Base-by-base conservation (phyloP, 2,797 vertebrate species). In the Mastacembelus armatus region DNA sequence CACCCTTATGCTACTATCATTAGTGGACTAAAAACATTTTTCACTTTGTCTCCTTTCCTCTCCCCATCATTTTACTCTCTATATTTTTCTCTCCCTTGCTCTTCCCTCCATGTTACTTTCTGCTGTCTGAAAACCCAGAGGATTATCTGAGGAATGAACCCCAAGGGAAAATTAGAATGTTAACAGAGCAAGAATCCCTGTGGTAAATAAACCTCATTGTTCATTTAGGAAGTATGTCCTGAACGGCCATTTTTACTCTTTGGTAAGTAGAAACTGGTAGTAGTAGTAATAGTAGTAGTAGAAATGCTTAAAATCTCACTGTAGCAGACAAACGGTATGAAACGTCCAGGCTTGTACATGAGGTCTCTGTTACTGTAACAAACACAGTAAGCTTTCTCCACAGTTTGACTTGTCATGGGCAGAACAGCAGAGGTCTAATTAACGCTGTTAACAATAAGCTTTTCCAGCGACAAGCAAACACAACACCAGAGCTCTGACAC, bases 91-190 rank as follows among this genome's bases (percentile, higher is more conserved):
- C 24, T 26, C 16, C 9, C 35, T 68, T 1, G 5, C n/a, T 29
- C 29, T 27, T 65, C 26, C 26, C 18, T 27, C 16, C 5, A 56
- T 16, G 50, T 30, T 43, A 29, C 26, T 57, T 65, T 52, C 15
- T 60, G 39, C 57, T 62, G 11, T 66, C 4, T 21, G 57, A 35
- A 73, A 77, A 56, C 18, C 50, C 50, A 24, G 7, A 67, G 58
- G 72, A 83, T 77, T 71, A 78, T 69, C 47, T 36, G 50, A 78
- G 49, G 71, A 80, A 81, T 77, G 61, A 83, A 78, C 29, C 71
- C 66, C 62, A 73, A 74, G 82, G 71, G 36, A 81, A 75, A 72
- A 40, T 29, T 57, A 60, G 49, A 80, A 68, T 38, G 74, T 62
- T 66, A 67, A 67, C 65, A 84, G 80, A 71, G 38, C n/a, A 3